Conservation (phyloP, 2,113 vertebrate species). For the Podilymbus podiceps region DNA sequence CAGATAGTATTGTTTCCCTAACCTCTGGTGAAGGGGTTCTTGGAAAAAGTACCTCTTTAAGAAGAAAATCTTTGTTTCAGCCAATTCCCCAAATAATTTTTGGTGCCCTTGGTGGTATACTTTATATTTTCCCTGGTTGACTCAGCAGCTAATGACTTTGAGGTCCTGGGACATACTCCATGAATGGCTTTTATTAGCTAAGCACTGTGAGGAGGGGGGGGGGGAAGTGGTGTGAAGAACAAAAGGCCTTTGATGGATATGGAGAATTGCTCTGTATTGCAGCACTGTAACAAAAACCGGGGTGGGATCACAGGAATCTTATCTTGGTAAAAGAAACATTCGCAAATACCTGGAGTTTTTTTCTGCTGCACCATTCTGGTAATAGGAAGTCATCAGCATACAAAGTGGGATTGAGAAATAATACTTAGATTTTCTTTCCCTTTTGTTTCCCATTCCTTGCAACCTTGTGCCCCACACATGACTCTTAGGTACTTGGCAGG, state of each 20-base stretch:
- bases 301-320: neutral
- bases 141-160: neutral
- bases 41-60: neutral
- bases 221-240: neutral
- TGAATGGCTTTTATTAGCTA: neutral
- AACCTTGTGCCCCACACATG: neutral
- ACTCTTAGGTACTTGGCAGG: neutral
- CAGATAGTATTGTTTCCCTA: neutral
- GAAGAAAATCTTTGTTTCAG: neutral
- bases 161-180: rapidly evolving
- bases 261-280: neutral
- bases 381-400: neutral
- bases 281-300: neutral
- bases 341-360: neutral
- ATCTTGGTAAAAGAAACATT: neutral
- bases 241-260: neutral
- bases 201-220: neutral
- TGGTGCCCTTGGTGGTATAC: neutral
- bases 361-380: neutral
- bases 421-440: neutral
- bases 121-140: neutral
- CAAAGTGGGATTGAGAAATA: neutral
- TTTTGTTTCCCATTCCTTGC: neutral
- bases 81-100: neutral
- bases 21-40: neutral